Evolutionary conservation across 1,140 invertebrate genomes (phyloP).

Genomic region (Drosophila melanogaster): Release_6_plus_ISO1_MT NT_037436.4:9744001-9744500

Average conservation of each 20-base stretch:
- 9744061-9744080: conserved; percentile 76
- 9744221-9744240: no score
- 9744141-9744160: conserved; percentile 30
- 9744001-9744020: conserved; percentile 32
- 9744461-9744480: conserved; percentile 62
- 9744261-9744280: no score
- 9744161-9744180: background rate
- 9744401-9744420: no score
- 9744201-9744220: no score
- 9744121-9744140: conserved; percentile 53
- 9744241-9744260: no score
- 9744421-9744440: conserved; percentile 36
- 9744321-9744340: no score
- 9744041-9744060: conserved; percentile 41
- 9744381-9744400: no score
- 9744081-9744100: conserved; percentile 72
- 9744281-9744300: no score
- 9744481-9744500: conserved; percentile 13
- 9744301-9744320: no score
- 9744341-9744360: no score
- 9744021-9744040: background rate
- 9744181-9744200: no score
- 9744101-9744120: conserved; percentile 53
- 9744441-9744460: conserved; percentile 57
- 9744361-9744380: no score